Evolutionary conservation across 2,888 invertebrate species (phyloP).

Genomic region (Hypomecis punctinalis): DNA sequence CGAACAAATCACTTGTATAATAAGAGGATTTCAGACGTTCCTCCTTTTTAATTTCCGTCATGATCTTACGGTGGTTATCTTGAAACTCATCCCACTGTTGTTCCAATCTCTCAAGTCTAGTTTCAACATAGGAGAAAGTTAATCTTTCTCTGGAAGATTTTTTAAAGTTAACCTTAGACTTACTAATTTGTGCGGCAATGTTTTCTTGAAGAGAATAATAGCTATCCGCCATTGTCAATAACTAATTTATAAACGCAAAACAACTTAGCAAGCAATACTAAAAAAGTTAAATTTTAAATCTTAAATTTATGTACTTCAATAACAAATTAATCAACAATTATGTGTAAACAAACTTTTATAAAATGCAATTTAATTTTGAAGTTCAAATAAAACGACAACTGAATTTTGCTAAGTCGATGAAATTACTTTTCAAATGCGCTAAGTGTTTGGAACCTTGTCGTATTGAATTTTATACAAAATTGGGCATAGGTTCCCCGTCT

Average conservation of each 20-base stretch:
- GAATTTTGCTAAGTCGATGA: slow-evolving; percentile 2
- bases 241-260: neutral
- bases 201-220: neutral
- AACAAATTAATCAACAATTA: neutral
- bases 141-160: neutral
- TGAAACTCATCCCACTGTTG: neutral
- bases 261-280: too few species aligned
- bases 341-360: neutral
- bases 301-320: neutral
- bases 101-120: neutral
- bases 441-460: slow-evolving; percentile 2
- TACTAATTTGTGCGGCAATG: neutral
- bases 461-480: neutral
- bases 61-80: neutral
- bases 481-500: slow-evolving; percentile 7
- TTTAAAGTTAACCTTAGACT: neutral
- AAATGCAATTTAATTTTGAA: neutral
- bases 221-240: neutral
- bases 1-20: neutral
- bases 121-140: neutral
- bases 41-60: neutral
- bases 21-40: neutral
- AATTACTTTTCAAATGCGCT: neutral
- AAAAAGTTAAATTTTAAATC: neutral
- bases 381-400: neutral